Conservation (phyloP, 2,113 vertebrate species). For the Sitta europaea region DNA sequence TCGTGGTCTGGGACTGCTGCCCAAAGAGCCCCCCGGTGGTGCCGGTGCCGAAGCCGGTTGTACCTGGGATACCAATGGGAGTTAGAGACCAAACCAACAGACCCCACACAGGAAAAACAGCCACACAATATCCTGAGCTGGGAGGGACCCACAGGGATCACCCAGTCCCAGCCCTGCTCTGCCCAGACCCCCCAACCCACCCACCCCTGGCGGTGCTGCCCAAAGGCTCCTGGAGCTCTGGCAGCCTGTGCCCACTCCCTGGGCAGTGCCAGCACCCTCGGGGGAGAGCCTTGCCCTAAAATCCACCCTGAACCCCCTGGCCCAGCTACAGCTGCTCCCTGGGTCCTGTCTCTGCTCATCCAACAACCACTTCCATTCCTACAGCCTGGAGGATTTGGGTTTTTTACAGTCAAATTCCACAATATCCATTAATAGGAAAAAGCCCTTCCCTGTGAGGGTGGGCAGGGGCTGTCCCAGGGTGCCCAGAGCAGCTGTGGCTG, state of each 20-base stretch:
- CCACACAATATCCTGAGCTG: fast-evolving
- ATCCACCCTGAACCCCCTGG: fast-evolving
- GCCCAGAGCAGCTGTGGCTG: not conserved
- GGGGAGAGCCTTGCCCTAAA: not conserved
- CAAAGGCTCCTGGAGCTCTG: not conserved
- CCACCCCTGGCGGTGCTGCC: not conserved
- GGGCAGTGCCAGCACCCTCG: not conserved
- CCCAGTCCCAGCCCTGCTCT: too few relatives aligned
- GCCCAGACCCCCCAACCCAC: too few relatives aligned
- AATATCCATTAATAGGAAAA: not conserved
- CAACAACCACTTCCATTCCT: not conserved
- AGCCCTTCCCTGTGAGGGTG: not conserved
- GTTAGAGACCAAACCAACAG: not conserved
- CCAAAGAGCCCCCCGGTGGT: constrained; percentile 82
- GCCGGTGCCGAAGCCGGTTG: constrained; percentile 82
- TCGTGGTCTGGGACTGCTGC: constrained; percentile 70
- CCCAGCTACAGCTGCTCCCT: fast-evolving
- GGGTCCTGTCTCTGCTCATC: not conserved
- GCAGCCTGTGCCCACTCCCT: not conserved
- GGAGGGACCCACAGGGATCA: fast-evolving
- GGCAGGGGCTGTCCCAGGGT: not conserved
- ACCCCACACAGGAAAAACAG: not conserved
- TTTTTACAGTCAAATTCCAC: not conserved
- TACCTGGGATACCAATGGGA: constrained; percentile 13
- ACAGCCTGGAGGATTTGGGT: not conserved